Evolutionary conservation across 2,797 vertebrate genomes (phyloP), one percentile per base, ranked within the genome.

Genomic region (Enoplosus armatus): DNA sequence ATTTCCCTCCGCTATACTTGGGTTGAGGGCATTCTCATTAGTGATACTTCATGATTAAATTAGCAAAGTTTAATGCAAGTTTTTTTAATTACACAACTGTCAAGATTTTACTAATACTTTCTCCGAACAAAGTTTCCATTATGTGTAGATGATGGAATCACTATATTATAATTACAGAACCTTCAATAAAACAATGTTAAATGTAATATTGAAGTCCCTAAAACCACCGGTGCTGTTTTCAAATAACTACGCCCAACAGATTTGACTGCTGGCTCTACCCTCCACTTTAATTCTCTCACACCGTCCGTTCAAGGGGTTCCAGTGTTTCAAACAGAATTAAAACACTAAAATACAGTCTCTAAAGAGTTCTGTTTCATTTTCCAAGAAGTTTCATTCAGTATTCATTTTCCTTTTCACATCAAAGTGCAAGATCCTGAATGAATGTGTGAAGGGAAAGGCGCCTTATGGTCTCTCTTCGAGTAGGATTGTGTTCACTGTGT

Each of bases 1-100:
- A 86, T 83, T 87, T 85, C 77, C 72, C 75, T 61, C 62, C 16
- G 71, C 85, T 79, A 50, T 60, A 50, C 43, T 59, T 45, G 70
- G 63, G 31, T 33, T 67, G 71, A 77, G 56, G 48, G 8, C 37
- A 29, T 78, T 75, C 85, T 87, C 80, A 87, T 87, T 85, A 89
- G 77, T 41, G 62, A 77, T 72, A 75, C 77, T 75, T 51, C 43
- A 41, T 61, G 55, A 87, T 83, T 80, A 75, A 74, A 85, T 70
- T 11, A 84, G 76, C 51, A 0, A 29, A 74, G 78, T 78, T 77
- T 61, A 71, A 82, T 22, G 63, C 31, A 33, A 67, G 48, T 60
- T 79, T 75, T n/a, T 87, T 65, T 72, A 75, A 87, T 85, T 76
- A 82, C 1, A 1, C 4, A 16, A 47, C 63, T 70, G 59, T 79